phyloP scores from a whole-genome alignment of 2,797 vertebrate species.

The Hydrolagus colliei region DNA sequence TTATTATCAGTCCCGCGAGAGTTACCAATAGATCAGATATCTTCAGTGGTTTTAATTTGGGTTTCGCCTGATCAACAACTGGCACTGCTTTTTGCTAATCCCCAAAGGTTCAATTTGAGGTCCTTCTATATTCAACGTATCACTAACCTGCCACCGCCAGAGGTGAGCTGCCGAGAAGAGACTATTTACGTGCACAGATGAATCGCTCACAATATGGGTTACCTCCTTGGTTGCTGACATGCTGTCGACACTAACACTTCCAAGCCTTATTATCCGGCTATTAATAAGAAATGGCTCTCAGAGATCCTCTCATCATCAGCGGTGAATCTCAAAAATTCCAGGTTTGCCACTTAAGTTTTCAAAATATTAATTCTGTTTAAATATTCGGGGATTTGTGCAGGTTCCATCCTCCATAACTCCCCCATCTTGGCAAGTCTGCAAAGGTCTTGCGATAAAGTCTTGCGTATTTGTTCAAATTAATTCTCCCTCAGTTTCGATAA shows the following conservation, averaged over 20 bases:
- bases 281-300: background rate
- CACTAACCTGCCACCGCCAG: background rate
- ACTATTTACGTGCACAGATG: background rate
- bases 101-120: background rate
- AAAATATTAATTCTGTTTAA: slow-evolving; percentile 3
- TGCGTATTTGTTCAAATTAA: background rate
- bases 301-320: background rate
- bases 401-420: background rate
- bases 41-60: background rate
- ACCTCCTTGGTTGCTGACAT: background rate
- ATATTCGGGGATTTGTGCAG: background rate
- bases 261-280: background rate
- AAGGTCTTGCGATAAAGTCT: background rate
- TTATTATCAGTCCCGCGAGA: background rate
- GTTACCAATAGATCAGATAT: no score
- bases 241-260: no score
- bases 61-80: background rate
- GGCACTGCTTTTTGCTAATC: background rate
- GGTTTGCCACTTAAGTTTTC: background rate
- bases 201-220: background rate
- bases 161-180: background rate
- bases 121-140: background rate
- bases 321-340: background rate
- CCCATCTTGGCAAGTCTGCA: background rate
- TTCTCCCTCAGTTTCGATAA: slow-evolving; percentile 7